phyloP scores from a whole-genome alignment of 2,888 invertebrate species.

The Drosophila basisetae region DNA sequence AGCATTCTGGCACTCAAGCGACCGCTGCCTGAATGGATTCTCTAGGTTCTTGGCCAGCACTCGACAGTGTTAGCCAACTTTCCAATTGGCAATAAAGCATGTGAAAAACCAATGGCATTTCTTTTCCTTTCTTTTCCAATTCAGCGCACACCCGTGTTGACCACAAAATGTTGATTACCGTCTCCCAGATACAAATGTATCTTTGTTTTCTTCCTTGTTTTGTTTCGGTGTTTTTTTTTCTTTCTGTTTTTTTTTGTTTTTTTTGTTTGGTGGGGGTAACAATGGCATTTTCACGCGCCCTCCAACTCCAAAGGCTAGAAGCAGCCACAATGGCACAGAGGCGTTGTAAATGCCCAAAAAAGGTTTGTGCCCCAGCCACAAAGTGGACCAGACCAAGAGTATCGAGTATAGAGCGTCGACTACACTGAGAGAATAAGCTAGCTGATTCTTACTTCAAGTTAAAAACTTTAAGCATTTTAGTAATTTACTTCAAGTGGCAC shows the following conservation, averaged over 20 bases:
- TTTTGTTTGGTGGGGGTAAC: conserved; percentile 38
- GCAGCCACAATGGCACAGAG: conserved; percentile 69
- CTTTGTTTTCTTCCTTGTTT: conserved; percentile 13
- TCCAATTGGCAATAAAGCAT: conserved; percentile 82
- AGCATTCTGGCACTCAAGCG: conserved; percentile 73
- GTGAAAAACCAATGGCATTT: conserved; percentile 70
- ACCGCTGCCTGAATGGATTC: conserved; percentile 58
- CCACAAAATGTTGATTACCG: conserved; percentile 80
- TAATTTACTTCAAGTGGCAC: not conserved
- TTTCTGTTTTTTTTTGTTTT: conserved; percentile 1
- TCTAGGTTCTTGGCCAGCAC: conserved; percentile 42
- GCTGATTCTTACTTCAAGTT: too few species aligned
- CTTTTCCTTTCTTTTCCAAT: conserved; percentile 42
- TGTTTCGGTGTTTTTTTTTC: not conserved
- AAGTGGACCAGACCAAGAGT: conserved; percentile 41
- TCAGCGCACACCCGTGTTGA: conserved; percentile 58
- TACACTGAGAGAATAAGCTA: conserved; percentile 31
- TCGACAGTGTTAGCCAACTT: conserved; percentile 57
- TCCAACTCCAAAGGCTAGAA: conserved; percentile 25
- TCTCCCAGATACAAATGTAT: conserved; percentile 35
- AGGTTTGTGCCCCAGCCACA: conserved; percentile 58
- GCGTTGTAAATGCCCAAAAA: conserved; percentile 80
- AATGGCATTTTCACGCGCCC: conserved; percentile 79
- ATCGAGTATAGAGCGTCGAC: not conserved
- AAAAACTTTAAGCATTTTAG: not conserved